These are phyloP conservation scores for Zosterops japonicus DNA, from an alignment of 2,113 vertebrate genomes.

Conservation along the genomic window DNA sequence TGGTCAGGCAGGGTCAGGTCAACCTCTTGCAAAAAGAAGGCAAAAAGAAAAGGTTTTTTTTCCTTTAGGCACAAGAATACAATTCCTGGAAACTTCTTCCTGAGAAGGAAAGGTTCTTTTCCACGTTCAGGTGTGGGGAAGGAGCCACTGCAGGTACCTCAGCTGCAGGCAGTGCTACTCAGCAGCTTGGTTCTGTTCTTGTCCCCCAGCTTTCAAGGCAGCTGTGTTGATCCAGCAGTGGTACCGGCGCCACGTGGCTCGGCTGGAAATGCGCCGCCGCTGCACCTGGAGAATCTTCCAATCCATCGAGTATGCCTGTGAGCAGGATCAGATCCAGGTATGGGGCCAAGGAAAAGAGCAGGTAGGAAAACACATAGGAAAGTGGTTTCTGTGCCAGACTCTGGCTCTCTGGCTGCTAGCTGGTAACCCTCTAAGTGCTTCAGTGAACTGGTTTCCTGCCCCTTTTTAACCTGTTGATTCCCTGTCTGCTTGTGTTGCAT, in stretches of 20 bases:
- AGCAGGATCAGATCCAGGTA: constrained; percentile 94
- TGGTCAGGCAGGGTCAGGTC: background rate
- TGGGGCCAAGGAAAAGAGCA: background rate
- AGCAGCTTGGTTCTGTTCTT: background rate
- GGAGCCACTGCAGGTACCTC: background rate
- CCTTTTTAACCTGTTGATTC: background rate
- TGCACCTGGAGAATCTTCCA: constrained; percentile 96
- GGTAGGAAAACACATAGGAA: background rate
- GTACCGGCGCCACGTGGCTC: constrained; percentile 86
- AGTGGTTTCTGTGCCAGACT: background rate
- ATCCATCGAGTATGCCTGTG: constrained; percentile 89
- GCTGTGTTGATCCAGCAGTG: constrained; percentile 90
- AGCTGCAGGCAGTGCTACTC: background rate
- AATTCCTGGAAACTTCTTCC: background rate
- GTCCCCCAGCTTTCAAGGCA: constrained; percentile 82
- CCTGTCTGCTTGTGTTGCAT: background rate
- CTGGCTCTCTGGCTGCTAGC: background rate
- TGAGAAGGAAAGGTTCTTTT: background rate
- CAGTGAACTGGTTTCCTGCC: background rate
- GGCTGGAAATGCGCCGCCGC: constrained; percentile 87
- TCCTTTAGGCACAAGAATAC: background rate
- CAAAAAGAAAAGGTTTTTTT: background rate
- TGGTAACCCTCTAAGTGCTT: background rate
- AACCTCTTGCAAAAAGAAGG: background rate
- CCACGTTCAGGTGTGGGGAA: background rate